Evolutionary conservation across 2,113 vertebrate species (phyloP).

Genomic region (Furnarius figulus): DNA sequence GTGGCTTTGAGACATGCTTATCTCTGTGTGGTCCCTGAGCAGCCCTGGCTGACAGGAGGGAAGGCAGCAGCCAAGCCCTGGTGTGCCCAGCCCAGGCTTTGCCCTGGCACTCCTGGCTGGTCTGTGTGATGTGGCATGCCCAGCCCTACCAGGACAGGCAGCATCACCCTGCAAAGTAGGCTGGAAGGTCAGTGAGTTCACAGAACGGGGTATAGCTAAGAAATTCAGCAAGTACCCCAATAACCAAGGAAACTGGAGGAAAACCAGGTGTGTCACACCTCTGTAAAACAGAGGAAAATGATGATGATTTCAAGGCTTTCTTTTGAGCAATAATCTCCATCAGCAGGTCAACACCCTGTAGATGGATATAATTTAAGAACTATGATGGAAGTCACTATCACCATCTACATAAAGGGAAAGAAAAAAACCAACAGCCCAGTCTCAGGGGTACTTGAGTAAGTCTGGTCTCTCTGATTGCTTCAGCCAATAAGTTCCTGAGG

Average conservation of each 20-base stretch:
- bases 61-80: background rate
- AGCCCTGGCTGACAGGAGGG: accelerated
- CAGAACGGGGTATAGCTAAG: accelerated
- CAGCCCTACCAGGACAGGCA: background rate
- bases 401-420: background rate
- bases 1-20: background rate
- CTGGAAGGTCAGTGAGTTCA: background rate
- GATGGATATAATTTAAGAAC: background rate
- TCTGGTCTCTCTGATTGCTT: background rate
- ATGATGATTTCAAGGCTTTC: background rate
- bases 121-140: background rate
- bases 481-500: background rate
- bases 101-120: background rate
- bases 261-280: background rate
- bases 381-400: background rate
- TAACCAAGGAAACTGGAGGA: background rate
- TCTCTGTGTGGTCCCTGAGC: background rate
- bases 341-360: background rate
- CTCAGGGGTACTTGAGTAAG: background rate
- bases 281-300: background rate
- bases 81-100: background rate
- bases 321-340: background rate
- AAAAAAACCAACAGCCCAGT: background rate
- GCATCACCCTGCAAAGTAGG: background rate
- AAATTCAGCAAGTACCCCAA: background rate